Evolutionary conservation across 2,888 invertebrate genomes (phyloP), one percentile per base, ranked within the genome.

Genomic region (Byasa hedistus): DNA sequence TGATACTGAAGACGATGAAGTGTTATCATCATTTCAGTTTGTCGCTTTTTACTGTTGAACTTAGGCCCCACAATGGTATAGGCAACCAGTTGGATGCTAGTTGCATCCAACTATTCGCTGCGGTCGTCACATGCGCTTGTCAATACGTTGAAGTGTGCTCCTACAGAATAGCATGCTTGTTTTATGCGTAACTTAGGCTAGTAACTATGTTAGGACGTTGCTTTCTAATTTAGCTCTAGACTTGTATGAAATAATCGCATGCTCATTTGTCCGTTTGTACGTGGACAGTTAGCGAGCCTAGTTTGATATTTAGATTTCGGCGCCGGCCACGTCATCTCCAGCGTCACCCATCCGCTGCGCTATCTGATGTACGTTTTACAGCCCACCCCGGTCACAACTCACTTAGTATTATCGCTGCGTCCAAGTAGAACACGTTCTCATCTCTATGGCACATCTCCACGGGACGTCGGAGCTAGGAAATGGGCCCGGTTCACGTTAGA

Each of bases 341-440:
- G 75, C 74, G 74, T 77, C 76, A 77, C 76, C 73, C 80, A 78
- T 82, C 81, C 77, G 77, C 64, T 65, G 69, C 66, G 69, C 73
- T 87, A 87, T 89, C 88, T 76, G 88, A 88, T 87, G 81, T 79
- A 84, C 84, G 86, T 80, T 81, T 82, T 80, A 84, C 79, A 76
- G 79, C 79, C 75, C 73, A 68, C 79, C 78, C 73, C 76, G 79
- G 79, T 72, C 80, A 81, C 85, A 80, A 80, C 70, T 79, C 77
- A 76, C 76, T 79, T 80, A 69, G 73, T 69, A 78, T 80, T 85
- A 86, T 86, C 86, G 74, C 73, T 68, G 71, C 68, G 57, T 71
- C 74, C 76, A 75, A 76, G 76, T 76, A 75, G 73, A 74, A 76
- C 83, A 83, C 83, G 83, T 78, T 76, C 78, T 67, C 72, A 80